These are phyloP conservation scores for Gerris lacustris DNA, from an alignment of 2,888 invertebrate genomes.

Conservation along the genomic window DNA sequence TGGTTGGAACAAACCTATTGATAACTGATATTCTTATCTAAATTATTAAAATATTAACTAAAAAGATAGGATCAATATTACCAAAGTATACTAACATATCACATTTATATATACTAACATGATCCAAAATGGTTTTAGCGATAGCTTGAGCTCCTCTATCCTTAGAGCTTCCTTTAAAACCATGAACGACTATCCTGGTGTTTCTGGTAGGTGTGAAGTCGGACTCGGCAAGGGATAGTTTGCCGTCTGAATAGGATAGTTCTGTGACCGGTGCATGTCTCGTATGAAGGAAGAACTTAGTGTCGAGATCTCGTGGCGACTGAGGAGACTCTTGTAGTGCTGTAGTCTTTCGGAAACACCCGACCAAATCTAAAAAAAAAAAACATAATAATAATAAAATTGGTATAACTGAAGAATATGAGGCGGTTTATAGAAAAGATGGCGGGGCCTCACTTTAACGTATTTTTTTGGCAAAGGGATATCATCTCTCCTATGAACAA, in stretches of 20 bases:
- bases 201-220: constrained; percentile 39
- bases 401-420: neutral
- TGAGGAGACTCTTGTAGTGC: constrained; percentile 45
- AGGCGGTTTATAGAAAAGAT: too few relatives aligned
- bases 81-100: too few relatives aligned
- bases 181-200: constrained; percentile 45
- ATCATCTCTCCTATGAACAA: too few relatives aligned
- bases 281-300: constrained; percentile 43
- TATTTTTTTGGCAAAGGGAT: too few relatives aligned
- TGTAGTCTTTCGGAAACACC: constrained; percentile 43
- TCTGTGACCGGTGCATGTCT: constrained; percentile 26
- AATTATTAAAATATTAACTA: too few relatives aligned
- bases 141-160: constrained; percentile 40
- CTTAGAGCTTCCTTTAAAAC: constrained; percentile 46
- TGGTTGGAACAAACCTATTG: too few relatives aligned
- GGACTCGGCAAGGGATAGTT: constrained; percentile 39
- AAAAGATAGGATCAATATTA: too few relatives aligned
- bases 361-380: constrained; percentile 41
- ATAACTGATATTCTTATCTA: too few relatives aligned
- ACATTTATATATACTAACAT: neutral
- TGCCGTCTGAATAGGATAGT: constrained; percentile 40
- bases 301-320: constrained; percentile 42
- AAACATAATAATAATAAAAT: neutral
- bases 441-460: too few relatives aligned
- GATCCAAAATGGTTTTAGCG: constrained; percentile 38